Evolutionary conservation across 2,888 invertebrate species (phyloP).

Genomic region (Cataglyphis rosenhaueri): DNA sequence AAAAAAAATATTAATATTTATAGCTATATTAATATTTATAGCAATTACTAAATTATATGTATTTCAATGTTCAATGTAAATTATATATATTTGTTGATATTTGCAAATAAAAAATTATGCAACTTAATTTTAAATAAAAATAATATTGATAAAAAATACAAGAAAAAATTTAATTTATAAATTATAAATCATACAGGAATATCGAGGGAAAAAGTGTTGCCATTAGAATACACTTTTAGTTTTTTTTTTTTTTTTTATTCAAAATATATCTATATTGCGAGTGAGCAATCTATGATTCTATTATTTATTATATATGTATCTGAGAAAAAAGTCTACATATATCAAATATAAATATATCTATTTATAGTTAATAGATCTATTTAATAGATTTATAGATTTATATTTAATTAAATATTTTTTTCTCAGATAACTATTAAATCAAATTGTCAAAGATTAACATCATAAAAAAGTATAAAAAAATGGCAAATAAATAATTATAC

Average conservation of each 20-base stretch:
- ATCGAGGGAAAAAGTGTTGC: background rate
- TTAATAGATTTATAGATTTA: background rate
- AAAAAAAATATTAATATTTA: no score
- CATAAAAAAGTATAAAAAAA: background rate
- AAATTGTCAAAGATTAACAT: background rate
- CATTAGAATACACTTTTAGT: background rate
- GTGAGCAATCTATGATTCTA: background rate
- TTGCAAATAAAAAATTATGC: background rate
- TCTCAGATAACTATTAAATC: background rate
- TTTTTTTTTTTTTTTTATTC: background rate
- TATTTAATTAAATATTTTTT: background rate
- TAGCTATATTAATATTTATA: no score
- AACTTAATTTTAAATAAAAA: background rate
- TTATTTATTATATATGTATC: background rate
- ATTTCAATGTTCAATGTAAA: background rate
- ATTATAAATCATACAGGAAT: background rate
- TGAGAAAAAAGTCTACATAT: background rate
- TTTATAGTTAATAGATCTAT: no score
- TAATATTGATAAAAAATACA: background rate
- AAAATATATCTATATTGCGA: background rate
- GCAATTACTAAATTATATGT: no score
- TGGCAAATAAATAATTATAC: background rate
- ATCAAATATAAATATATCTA: background rate
- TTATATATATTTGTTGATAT: background rate
- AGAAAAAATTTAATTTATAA: background rate